Conservation (phyloP, 2,113 vertebrate species). For the Alligator mississippiensis region DNA sequence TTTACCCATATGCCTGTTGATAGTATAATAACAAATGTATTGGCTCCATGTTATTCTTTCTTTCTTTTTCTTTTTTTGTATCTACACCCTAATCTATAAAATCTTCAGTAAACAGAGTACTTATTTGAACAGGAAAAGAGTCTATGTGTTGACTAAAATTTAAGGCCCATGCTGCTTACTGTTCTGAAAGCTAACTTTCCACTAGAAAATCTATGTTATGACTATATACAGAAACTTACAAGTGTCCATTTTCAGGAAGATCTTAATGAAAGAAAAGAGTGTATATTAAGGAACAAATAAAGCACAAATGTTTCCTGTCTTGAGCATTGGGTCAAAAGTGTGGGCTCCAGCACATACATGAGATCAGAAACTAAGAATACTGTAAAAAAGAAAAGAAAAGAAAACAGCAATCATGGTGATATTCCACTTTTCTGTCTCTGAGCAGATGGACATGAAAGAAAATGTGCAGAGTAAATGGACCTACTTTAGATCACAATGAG, state of each 20-base stretch:
- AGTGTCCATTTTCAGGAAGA: too few relatives aligned
- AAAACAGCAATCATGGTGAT: not conserved
- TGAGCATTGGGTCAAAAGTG: not conserved
- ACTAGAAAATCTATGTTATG: too few relatives aligned
- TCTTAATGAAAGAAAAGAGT: not conserved
- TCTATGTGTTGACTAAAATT: not conserved
- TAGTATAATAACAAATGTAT: not conserved
- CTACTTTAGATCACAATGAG: not conserved
- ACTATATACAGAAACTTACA: too few relatives aligned
- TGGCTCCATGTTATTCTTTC: not conserved
- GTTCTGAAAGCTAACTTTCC: too few relatives aligned
- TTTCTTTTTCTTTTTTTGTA: not conserved
- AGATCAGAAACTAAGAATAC: not conserved
- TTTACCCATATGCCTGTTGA: not conserved
- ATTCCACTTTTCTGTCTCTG: not conserved
- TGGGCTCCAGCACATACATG: not conserved
- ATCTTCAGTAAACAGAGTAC: not conserved
- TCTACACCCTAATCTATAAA: not conserved
- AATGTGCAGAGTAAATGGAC: not conserved
- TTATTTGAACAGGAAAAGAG: not conserved
- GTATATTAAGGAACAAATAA: not conserved
- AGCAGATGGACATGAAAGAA: not conserved
- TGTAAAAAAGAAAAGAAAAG: not conserved
- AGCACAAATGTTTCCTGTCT: too few relatives aligned
- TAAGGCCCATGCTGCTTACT: not conserved